These are phyloP conservation scores for Sinosuthora webbiana DNA, from an alignment of 2,113 vertebrate genomes.

Conservation along the genomic window DNA sequence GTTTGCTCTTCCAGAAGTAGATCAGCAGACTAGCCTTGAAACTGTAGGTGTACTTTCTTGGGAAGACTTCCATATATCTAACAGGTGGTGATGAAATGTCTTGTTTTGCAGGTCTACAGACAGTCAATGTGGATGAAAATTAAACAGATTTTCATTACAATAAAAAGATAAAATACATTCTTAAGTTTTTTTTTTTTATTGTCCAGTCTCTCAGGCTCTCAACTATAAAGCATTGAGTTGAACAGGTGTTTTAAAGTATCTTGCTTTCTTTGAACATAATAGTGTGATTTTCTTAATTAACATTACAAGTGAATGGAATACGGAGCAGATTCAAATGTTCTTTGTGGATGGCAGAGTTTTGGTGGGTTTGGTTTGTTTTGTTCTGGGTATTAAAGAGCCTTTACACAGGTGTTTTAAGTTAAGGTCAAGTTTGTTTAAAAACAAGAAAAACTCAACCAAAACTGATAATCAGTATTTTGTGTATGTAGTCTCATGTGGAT, in stretches of 20 bases:
- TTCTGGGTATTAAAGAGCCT: not conserved
- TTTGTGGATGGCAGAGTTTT: not conserved
- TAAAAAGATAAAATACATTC: constrained; percentile 59
- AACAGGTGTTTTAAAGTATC: not conserved
- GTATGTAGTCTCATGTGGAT: not conserved
- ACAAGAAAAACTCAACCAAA: not conserved
- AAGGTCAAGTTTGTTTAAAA: not conserved
- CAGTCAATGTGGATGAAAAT: constrained; percentile 96
- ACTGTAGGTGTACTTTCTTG: not conserved
- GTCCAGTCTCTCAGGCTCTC: not conserved
- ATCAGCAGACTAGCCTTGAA: not conserved
- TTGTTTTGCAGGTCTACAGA: constrained; percentile 86
- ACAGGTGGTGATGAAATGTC: not conserved
- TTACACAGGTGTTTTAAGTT: not conserved
- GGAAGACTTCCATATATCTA: not conserved
- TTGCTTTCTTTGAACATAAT: not conserved
- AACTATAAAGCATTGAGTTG: not conserved
- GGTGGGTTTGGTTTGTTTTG: not conserved
- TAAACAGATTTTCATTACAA: constrained; percentile 73
- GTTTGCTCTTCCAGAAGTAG: not conserved
- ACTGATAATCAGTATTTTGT: accelerated
- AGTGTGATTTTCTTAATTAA: not conserved
- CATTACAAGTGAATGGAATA: not conserved
- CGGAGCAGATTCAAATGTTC: not conserved
- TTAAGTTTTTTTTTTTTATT: not conserved